Conservation (phyloP, 2,113 vertebrate genomes). For the Lampris megalopsis region DNA sequence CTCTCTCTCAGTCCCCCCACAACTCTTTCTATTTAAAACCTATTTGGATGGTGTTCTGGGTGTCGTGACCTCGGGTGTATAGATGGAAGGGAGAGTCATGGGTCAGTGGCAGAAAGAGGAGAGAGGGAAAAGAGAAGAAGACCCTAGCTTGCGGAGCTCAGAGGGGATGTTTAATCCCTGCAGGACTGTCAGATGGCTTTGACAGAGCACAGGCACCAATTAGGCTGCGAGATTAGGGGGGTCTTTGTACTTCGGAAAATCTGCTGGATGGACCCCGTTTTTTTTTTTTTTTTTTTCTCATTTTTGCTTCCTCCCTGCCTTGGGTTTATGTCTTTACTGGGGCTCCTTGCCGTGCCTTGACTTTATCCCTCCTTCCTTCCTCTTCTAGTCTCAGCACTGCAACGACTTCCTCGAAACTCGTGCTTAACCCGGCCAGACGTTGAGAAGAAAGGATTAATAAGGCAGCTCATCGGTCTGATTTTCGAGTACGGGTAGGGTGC, state of each 20-base stretch:
- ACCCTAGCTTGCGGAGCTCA: slow-evolving; percentile 22
- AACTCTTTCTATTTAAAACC: slow-evolving; percentile 63
- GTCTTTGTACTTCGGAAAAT: slow-evolving; percentile 70
- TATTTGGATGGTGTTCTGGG: slow-evolving; percentile 42
- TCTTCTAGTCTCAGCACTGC: slow-evolving; percentile 9
- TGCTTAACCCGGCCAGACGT: slow-evolving; percentile 78
- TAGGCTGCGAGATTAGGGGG: slow-evolving; percentile 73
- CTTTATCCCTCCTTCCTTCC: slow-evolving; percentile 20
- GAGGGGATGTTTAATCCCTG: slow-evolving; percentile 72
- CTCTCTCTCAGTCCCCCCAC: slow-evolving; percentile 15
- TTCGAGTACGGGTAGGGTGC: slow-evolving; percentile 1
- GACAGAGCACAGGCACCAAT: slow-evolving; percentile 71
- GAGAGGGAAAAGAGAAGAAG: slow-evolving; percentile 39
- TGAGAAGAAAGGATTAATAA: slow-evolving; percentile 70
- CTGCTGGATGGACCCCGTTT: slow-evolving; percentile 46
- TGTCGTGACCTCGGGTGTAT: slow-evolving; percentile 35
- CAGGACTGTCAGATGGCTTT: slow-evolving; percentile 72
- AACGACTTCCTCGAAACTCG: slow-evolving; percentile 38
- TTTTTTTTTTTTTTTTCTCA: slow-evolving; percentile 21
- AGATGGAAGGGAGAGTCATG: slow-evolving; percentile 56
- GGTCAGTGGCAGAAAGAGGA: slow-evolving; percentile 40
- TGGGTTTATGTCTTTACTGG: slow-evolving; percentile 52
- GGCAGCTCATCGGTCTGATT: slow-evolving; percentile 31
- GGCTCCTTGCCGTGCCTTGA: slow-evolving; percentile 47
- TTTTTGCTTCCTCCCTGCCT: slow-evolving; percentile 42